phyloP scores from a whole-genome alignment of 2,888 invertebrate genomes.

The Odontothrips loti region DNA sequence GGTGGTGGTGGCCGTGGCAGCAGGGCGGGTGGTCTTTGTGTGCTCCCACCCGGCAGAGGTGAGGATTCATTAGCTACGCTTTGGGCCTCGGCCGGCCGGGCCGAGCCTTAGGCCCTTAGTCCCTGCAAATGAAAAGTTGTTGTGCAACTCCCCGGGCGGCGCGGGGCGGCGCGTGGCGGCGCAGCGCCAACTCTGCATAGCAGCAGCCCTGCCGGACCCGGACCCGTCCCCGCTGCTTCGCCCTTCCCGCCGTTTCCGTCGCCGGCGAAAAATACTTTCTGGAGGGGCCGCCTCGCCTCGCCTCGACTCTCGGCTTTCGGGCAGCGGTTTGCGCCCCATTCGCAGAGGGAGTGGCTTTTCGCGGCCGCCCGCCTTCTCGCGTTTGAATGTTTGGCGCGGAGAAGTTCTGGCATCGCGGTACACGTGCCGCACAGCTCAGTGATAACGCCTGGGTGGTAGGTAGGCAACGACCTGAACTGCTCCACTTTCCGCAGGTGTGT shows the following conservation, averaged over 20 bases:
- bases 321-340: background rate
- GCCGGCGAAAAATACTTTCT: too few species aligned
- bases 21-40: background rate
- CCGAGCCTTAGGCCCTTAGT: conserved; percentile 1
- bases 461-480: too few species aligned
- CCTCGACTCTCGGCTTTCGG: too few species aligned
- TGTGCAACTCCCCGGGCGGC: background rate
- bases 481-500: too few species aligned
- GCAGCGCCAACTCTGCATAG: background rate
- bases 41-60: background rate
- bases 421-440: too few species aligned
- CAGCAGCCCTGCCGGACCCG: background rate
- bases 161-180: background rate
- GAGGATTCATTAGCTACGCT: background rate
- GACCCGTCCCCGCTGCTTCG: too few species aligned
- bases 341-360: background rate
- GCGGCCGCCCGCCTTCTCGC: background rate
- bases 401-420: too few species aligned
- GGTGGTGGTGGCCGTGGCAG: background rate
- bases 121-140: conserved; percentile 25
- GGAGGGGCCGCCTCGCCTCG: too few species aligned
- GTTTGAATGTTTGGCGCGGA: background rate
- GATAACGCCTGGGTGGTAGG: too few species aligned
- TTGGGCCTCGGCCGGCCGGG: background rate
- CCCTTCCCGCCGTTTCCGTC: background rate